A percentile compares a stretch with the other conserved stretches of the same genome.
phyloP scores from a whole-genome alignment of 2,797 vertebrate species.

The Ceyx erithaca region DNA sequence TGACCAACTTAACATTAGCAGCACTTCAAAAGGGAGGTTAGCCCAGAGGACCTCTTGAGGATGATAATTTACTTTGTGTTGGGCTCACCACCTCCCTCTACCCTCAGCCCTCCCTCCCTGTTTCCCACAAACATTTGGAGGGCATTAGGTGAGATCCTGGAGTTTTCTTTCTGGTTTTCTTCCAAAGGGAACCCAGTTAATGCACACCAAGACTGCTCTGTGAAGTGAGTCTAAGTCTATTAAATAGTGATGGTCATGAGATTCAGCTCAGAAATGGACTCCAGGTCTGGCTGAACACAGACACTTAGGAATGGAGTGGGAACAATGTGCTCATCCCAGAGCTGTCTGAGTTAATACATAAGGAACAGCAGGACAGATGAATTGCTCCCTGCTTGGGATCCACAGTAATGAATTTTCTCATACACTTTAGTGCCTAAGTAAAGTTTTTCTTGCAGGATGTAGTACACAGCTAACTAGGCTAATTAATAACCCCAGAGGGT shows the following conservation, averaged over 20 bases:
- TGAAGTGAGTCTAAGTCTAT: not conserved
- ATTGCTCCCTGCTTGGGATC: not conserved
- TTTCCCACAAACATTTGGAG: not conserved
- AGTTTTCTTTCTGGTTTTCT: not conserved
- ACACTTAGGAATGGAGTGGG: not conserved
- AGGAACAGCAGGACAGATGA: not conserved
- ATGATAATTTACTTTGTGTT: not conserved
- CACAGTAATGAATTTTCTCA: constrained; percentile 16
- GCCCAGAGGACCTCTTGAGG: not conserved
- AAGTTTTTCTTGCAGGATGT: not conserved
- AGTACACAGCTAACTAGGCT: not conserved
- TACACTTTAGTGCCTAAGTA: not conserved
- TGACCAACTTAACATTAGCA: not conserved
- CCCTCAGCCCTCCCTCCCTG: too few species aligned
- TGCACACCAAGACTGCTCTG: not conserved
- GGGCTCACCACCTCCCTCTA: not conserved
- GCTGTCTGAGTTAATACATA: not conserved
- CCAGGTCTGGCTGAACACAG: not conserved
- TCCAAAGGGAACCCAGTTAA: not conserved
- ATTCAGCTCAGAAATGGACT: not conserved
- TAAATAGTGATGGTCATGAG: not conserved
- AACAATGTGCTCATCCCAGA: not conserved
- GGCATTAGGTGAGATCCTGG: not conserved
- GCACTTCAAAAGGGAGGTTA: not conserved
- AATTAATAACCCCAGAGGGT: not conserved